Conservation (phyloP, 2,888 invertebrate genomes). For the Arenicola marina region DNA sequence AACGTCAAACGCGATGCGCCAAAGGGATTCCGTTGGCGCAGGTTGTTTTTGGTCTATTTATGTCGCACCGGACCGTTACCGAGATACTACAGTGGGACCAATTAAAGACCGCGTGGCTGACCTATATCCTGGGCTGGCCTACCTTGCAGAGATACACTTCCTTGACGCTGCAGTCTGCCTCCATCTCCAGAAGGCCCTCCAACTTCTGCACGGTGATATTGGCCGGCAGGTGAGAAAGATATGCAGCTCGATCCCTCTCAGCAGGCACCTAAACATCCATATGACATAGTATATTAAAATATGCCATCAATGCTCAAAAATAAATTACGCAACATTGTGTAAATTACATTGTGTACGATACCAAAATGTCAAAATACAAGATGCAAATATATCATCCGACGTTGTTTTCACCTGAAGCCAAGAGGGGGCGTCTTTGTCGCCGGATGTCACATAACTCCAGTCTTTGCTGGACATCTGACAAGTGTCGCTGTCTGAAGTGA, state of each 20-base stretch:
- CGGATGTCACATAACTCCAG: constrained; percentile 45
- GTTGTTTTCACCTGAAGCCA: constrained; percentile 46
- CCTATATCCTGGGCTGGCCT: no score
- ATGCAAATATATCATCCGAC: neutral
- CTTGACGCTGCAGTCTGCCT: constrained; percentile 49
- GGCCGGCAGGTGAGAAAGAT: constrained; percentile 45
- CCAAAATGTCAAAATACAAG: neutral
- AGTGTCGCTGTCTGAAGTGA: neutral
- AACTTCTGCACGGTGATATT: constrained; percentile 45
- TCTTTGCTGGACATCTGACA: constrained; percentile 44
- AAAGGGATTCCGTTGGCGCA: no score
- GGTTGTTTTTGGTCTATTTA: no score
- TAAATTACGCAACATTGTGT: neutral
- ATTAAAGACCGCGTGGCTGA: no score
- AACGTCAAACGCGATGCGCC: no score
- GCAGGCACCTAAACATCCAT: constrained; percentile 23
- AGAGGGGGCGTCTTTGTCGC: constrained; percentile 40
- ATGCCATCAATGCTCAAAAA: neutral
- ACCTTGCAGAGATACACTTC: constrained; percentile 53
- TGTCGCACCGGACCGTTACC: no score
- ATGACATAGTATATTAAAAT: neutral
- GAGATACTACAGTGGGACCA: no score
- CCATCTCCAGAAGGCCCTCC: constrained; percentile 49
- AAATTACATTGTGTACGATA: neutral
- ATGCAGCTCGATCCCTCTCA: constrained; percentile 38